Evolutionary conservation across 1,140 invertebrate species (phyloP), one percentile per base, ranked within the genome.

Genomic region (Bathynomus jamesi): DNA sequence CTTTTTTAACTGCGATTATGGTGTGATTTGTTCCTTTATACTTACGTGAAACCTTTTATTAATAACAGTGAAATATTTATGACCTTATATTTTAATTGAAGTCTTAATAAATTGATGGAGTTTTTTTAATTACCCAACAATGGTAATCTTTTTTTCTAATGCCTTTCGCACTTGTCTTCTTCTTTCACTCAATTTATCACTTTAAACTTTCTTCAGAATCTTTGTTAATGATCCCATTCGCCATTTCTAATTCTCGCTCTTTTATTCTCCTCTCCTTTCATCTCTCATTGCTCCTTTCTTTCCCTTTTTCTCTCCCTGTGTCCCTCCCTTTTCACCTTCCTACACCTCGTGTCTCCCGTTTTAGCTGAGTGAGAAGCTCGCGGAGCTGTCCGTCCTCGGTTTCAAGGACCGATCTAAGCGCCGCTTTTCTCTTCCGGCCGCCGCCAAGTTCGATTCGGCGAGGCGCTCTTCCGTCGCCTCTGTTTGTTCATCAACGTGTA

Each of bases 371-470:
- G 80, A 81, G 69, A 78, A 81, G 31, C 68, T 81, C 61, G 68
- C 79, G 28, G 79, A 80, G 46, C 74, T 53, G n/a, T 53, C 76
- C 67, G 78, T 78, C 11, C 69, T 76, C 67, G 79, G 73, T 0
- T 83, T 82, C 76, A 82, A 82, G 78, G 82, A 83, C 65, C 70
- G 81, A 66, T 82, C 81, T 70, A 78, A 81, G 40, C 71, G 82
- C n/a, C 79, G 82, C 17, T 80, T 82, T 76, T 81, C 80, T 75
- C 79, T 83, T 28, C 82, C 82, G 5, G 78, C 79, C 25, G 78
- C 79, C 4, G 80, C 76, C 65, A 78, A 79, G 27, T 80, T 80
- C 72, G 77, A 77, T 60, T 76, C 77, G 32, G 74, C 67, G 67
- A 76, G 81, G 5, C 78, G 82, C 29, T 79, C 82, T 17, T 82